These are phyloP conservation scores for Pontoporia blainvillei DNA, from an alignment of 2,113 vertebrate genomes.

Conservation along the genomic window DNA sequence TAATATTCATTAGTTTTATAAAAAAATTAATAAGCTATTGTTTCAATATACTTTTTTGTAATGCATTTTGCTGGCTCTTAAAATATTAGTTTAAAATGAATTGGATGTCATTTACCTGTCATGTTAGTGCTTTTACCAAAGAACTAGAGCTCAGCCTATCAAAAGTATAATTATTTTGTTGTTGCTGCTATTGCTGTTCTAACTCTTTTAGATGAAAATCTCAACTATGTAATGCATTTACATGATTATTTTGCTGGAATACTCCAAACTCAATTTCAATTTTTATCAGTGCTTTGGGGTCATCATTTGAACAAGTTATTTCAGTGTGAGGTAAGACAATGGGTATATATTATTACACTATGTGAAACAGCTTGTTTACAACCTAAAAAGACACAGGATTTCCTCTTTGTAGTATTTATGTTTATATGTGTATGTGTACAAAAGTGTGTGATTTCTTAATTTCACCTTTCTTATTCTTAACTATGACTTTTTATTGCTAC, in stretches of 20 bases:
- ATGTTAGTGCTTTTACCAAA: neutral
- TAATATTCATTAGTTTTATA: neutral
- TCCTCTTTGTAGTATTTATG: neutral
- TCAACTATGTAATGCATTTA: neutral
- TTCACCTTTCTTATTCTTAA: neutral
- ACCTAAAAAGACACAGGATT: neutral
- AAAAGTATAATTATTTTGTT: neutral
- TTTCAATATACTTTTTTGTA: neutral
- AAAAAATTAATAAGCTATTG: neutral
- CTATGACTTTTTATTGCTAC: neutral
- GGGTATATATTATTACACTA: neutral
- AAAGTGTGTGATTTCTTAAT: neutral
- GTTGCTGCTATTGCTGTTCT: neutral
- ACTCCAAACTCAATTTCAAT: neutral
- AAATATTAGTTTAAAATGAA: slow-evolving; percentile 23
- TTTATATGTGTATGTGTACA: neutral
- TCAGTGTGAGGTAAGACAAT: neutral
- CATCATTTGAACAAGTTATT: neutral
- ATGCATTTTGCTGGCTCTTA: neutral
- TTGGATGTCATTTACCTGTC: neutral
- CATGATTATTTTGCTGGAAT: neutral
- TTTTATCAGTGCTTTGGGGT: neutral
- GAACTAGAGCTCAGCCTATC: neutral
- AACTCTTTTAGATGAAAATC: neutral
- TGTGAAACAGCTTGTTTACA: neutral